Conservation (phyloP, 2,113 vertebrate species). For the Mesitornis unicolor region DNA sequence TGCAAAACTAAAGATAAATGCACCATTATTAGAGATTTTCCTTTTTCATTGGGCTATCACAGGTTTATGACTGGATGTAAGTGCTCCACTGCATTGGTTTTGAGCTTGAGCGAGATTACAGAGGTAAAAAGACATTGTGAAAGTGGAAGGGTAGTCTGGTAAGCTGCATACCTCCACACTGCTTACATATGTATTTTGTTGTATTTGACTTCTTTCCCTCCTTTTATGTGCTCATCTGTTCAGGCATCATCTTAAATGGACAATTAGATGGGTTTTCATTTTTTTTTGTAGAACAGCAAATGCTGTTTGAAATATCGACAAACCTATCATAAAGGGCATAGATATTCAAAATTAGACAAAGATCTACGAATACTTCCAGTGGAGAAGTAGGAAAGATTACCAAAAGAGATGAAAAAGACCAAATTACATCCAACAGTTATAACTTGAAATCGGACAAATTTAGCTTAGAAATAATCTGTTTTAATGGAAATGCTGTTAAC, state of each 20-base stretch:
- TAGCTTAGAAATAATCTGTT: background rate
- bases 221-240: background rate
- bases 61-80: background rate
- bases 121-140: background rate
- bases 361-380: background rate
- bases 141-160: background rate
- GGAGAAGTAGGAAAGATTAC: background rate
- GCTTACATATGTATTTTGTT: background rate
- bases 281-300: background rate
- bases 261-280: background rate
- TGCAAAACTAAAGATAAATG: background rate
- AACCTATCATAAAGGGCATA: background rate
- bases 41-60: background rate
- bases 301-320: background rate
- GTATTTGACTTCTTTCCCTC: background rate
- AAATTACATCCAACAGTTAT: background rate
- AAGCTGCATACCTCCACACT: background rate
- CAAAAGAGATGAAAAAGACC: background rate
- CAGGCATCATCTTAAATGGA: background rate
- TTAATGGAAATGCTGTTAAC: background rate
- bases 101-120: background rate
- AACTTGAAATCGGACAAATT: background rate
- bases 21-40: background rate
- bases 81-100: background rate
- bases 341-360: background rate